phyloP scores from a whole-genome alignment of 2,888 invertebrate genomes.

The Shargacucullia verbasci region DNA sequence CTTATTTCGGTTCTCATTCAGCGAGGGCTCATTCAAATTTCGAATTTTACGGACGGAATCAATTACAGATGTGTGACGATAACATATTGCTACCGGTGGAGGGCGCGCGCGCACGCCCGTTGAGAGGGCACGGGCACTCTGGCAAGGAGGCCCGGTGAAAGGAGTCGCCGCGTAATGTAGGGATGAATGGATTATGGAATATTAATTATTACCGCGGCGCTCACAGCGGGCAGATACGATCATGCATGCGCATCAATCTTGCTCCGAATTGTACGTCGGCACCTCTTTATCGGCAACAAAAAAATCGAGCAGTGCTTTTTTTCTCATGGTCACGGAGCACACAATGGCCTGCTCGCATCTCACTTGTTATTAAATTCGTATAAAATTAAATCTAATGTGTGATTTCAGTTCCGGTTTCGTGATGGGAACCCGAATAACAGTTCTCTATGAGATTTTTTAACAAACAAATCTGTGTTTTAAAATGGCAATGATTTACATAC shows the following conservation, averaged over 20 bases:
- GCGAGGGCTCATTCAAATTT: constrained; percentile 83
- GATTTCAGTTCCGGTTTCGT: constrained; percentile 86
- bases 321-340: constrained; percentile 82
- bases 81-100: constrained; percentile 78
- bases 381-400: constrained; percentile 89
- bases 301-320: constrained; percentile 78
- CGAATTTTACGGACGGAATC: constrained; percentile 85
- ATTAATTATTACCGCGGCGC: constrained; percentile 80
- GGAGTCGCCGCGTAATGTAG: constrained; percentile 67
- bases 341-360: constrained; percentile 83
- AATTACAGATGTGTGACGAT: constrained; percentile 83
- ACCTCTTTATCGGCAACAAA: constrained; percentile 85
- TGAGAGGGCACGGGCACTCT: constrained; percentile 23
- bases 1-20: constrained; percentile 84
- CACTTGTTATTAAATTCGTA: constrained; percentile 89
- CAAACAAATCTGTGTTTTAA: constrained; percentile 66
- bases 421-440: constrained; percentile 83
- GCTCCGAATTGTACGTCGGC: constrained; percentile 83
- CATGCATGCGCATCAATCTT: constrained; percentile 84
- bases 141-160: constrained; percentile 69
- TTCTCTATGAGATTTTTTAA: constrained; percentile 72
- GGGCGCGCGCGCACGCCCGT: constrained; percentile 51
- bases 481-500: constrained; percentile 70
- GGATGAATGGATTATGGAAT: constrained; percentile 84
- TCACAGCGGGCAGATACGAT: constrained; percentile 83